phyloP scores from a whole-genome alignment of 2,888 invertebrate genomes.

The Drosophila greeni region DNA sequence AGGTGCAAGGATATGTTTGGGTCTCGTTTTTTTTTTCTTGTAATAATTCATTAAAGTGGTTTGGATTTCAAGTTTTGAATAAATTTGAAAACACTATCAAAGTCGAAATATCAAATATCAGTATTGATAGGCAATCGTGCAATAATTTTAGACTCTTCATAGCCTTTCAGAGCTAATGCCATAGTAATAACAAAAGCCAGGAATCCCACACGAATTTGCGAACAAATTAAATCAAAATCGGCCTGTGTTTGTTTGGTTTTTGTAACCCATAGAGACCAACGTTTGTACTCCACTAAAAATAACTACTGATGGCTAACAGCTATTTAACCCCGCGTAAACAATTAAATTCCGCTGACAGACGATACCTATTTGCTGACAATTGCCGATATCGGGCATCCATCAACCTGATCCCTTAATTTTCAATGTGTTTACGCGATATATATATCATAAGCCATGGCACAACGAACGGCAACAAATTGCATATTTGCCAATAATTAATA shows the following conservation, averaged over 20 bases:
- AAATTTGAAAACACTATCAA: too few species aligned
- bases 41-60: background rate
- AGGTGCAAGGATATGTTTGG: background rate
- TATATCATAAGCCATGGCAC: slow-evolving; percentile 6
- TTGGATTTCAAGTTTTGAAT: background rate
- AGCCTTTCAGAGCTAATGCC: background rate
- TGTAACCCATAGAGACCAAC: background rate
- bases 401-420: slow-evolving; percentile 10
- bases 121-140: background rate
- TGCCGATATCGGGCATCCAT: slow-evolving; percentile 7
- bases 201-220: background rate
- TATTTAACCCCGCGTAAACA: background rate
- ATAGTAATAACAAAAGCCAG: too few species aligned
- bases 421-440: slow-evolving; percentile 11
- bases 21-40: too few species aligned
- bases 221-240: background rate
- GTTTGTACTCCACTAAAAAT: background rate
- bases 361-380: slow-evolving; percentile 4
- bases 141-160: background rate
- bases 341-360: background rate
- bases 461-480: slow-evolving; percentile 5
- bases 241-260: background rate
- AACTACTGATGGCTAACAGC: background rate
- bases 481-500: slow-evolving; percentile 35
- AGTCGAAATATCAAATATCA: background rate